A percentile compares a stretch with the other conserved stretches of the same genome.
These are phyloP conservation scores for Spisula solida DNA, from an alignment of 2,888 invertebrate species.

Conservation along the genomic window DNA sequence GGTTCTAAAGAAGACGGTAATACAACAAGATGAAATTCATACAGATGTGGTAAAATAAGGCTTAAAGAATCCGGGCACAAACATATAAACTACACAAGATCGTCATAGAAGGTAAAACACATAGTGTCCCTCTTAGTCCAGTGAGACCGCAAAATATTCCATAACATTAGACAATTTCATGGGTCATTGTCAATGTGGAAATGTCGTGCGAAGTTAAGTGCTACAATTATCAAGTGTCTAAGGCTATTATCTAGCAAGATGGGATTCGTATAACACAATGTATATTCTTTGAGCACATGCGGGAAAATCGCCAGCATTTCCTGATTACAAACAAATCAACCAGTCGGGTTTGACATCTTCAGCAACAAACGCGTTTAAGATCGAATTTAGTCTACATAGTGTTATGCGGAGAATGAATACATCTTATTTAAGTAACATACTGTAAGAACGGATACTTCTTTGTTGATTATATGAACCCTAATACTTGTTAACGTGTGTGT, in stretches of 20 bases:
- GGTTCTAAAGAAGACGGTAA: too few species aligned
- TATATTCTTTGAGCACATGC: not conserved
- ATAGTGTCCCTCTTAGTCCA: too few species aligned
- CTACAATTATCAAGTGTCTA: not conserved
- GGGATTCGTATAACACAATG: not conserved
- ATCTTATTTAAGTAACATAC: not conserved
- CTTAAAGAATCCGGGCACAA: too few species aligned
- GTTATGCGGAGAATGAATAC: not conserved
- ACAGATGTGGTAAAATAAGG: too few species aligned
- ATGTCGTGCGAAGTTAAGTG: not conserved
- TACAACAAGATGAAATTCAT: too few species aligned
- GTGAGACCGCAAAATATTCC: too few species aligned
- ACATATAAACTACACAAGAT: too few species aligned
- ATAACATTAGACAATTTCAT: not conserved
- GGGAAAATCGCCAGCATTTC: not conserved
- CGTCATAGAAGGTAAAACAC: too few species aligned
- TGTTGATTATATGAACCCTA: too few species aligned
- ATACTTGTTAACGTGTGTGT: too few species aligned
- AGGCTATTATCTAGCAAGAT: not conserved
- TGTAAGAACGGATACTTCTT: too few species aligned
- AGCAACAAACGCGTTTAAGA: constrained; percentile 21
- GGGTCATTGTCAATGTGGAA: not conserved
- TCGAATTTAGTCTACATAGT: constrained; percentile 4
- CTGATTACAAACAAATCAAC: not conserved
- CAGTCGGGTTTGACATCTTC: constrained; percentile 7